Percentiles rank a stretch among this genome's conserved stretches.
These are phyloP conservation scores for Andricus quercusramuli DNA, from an alignment of 2,888 invertebrate species.

Conservation along the genomic window DNA sequence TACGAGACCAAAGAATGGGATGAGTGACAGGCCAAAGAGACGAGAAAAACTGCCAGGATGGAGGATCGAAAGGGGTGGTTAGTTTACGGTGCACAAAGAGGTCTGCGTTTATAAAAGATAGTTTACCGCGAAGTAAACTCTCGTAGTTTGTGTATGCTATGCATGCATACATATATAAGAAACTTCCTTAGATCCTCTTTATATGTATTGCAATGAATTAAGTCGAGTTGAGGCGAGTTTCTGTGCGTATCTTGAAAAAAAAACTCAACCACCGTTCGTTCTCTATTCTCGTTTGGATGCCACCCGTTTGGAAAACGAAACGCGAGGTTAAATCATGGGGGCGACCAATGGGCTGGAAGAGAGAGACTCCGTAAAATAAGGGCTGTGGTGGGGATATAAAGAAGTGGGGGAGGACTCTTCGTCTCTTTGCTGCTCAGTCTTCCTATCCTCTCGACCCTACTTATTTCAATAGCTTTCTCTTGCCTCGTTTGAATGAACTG, in stretches of 20 bases:
- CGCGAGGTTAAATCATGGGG: conserved; percentile 74
- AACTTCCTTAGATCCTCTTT: conserved; percentile 20
- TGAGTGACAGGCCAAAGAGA: conserved; percentile 28
- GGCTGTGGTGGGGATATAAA: conserved; percentile 45
- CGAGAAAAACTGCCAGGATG: conserved; percentile 29
- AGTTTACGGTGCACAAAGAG: conserved; percentile 57
- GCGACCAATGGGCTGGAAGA: conserved; percentile 74
- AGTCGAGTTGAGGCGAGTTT: conserved; percentile 37
- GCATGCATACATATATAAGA: conserved; percentile 3
- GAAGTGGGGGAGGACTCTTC: conserved; percentile 42
- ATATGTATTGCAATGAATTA: conserved; percentile 28
- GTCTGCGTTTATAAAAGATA: conserved; percentile 54
- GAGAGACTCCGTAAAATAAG: conserved; percentile 53
- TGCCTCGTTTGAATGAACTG: conserved; percentile 74
- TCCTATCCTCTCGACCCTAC: conserved; percentile 74
- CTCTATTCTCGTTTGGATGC: conserved; percentile 61
- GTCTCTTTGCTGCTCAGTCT: conserved; percentile 48
- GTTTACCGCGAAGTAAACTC: conserved; percentile 46
- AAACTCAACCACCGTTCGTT: conserved; percentile 64
- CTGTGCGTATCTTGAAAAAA: conserved; percentile 59
- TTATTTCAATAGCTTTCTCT: conserved; percentile 76
- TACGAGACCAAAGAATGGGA: not conserved
- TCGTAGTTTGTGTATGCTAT: conserved; percentile 23
- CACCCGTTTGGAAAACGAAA: conserved; percentile 66
- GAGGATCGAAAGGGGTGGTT: conserved; percentile 47